Evolutionary conservation across 2,797 vertebrate genomes (phyloP).

Genomic region (Myiotriccus ornatus): DNA sequence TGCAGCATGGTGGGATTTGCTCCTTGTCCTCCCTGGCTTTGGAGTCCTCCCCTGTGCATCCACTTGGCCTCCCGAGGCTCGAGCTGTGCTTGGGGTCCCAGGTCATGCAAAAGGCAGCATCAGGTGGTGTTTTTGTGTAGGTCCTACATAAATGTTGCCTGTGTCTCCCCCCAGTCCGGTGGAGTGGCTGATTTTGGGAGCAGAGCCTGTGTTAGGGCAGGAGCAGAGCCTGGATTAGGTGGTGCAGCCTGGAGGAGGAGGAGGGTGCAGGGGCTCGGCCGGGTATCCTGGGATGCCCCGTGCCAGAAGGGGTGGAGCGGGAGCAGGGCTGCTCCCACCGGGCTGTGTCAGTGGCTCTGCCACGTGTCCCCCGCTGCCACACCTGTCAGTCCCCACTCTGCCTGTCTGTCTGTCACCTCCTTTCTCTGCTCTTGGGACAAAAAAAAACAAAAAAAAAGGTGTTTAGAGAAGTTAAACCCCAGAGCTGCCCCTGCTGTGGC

Average conservation of each 20-base stretch:
- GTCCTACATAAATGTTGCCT: slow-evolving; percentile 7
- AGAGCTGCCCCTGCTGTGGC: not conserved
- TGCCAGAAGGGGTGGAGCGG: not conserved
- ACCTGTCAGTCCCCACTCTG: not conserved
- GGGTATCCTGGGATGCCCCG: accelerated
- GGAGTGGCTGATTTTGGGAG: not conserved
- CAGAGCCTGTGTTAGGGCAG: not conserved
- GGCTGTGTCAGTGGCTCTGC: not conserved
- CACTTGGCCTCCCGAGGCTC: not conserved
- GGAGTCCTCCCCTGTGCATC: accelerated
- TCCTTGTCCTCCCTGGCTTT: accelerated
- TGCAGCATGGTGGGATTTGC: not conserved
- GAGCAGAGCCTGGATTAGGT: not conserved
- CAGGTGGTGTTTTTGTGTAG: not conserved
- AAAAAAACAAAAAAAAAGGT: accelerated
- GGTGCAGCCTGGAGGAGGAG: not conserved
- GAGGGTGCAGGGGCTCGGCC: not conserved
- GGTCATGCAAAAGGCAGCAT: accelerated
- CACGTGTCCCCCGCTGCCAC: accelerated
- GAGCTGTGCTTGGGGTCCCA: not conserved
- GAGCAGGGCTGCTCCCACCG: not conserved
- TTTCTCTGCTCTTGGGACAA: not conserved
- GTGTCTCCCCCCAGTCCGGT: accelerated
- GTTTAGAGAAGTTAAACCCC: not conserved
- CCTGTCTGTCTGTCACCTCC: not conserved